Conservation (phyloP, 2,888 invertebrate species). For the Sminthurinus aureus region DNA sequence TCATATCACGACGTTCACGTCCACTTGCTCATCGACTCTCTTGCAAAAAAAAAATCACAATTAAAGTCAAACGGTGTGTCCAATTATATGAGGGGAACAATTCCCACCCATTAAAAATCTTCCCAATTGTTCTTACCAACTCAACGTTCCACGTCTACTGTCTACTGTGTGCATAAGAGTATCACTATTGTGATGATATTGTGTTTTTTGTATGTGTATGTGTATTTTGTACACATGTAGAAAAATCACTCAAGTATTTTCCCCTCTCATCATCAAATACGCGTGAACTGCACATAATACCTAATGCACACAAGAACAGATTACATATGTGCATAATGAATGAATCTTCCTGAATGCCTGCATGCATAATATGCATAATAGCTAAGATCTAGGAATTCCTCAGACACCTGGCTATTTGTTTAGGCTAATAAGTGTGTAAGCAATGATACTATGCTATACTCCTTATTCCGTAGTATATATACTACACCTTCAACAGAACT, state of each 20-base stretch:
- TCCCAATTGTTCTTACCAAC: constrained; percentile 12
- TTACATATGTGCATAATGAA: neutral
- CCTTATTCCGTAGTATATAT: no score
- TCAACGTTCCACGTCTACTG: neutral
- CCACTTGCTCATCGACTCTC: constrained; percentile 31
- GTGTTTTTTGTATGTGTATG: neutral
- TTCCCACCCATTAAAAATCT: constrained; percentile 29
- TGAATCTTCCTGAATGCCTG: neutral
- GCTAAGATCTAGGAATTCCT: neutral
- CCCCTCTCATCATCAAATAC: neutral
- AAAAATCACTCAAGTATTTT: neutral
- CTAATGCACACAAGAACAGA: no score
- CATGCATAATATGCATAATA: neutral
- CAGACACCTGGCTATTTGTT: neutral
- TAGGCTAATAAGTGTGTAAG: neutral
- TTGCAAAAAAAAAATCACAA: constrained; percentile 37
- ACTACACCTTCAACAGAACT: no score
- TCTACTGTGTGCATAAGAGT: neutral
- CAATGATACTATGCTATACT: neutral
- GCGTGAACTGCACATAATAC: no score
- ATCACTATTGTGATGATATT: neutral
- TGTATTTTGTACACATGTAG: neutral
- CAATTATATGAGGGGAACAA: constrained; percentile 23
- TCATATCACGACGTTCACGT: constrained; percentile 34
- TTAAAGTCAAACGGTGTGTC: constrained; percentile 36